Evolutionary conservation across 1,140 invertebrate species (phyloP), one percentile per base, ranked within the genome.

Genomic region (Brachionus asplanchnoidis): DNA sequence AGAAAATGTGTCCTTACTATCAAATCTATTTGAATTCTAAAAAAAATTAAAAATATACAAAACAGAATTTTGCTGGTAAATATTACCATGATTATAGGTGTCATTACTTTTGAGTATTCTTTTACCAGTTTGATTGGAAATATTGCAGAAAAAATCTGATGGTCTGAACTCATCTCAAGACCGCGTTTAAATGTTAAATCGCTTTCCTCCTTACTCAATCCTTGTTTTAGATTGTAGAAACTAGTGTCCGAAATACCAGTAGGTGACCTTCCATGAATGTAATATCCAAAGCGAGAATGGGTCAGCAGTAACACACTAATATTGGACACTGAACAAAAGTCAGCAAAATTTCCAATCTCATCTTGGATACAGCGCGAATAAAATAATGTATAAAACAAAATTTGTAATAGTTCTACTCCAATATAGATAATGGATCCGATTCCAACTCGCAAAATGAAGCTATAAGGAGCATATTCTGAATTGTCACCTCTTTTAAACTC

Each of bases 241-340:
- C 94, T 93, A 2, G 94, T 94, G 88, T 97, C 95, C 4, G 95
- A 93, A 87, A 93, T 93, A 40, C 95, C 95, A 90, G 96, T 94
- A 5, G 94, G 93, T 5, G 94, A 95, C 86, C 93, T 91, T 60
- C 95, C 95, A 89, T 96, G 95, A 87, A 96, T 94, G 87, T 96
- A 96, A 88, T 93, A 95, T 0, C 95, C 95, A 89, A 92, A 94
- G 86, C 93, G 91, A 44, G 92, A 88, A 84, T 92, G 91, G 46
- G 92, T 89, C 85, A 96, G 90, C 20, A 95, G 92, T 87, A 96
- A 94, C 4, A 95, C 91, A 86, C 94, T 95, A 56, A 96, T 93
- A 88, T 96, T 95, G 12, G 93, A 92, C 86, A 94, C 91, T 2
- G 94, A 94, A 87, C 94, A 95, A 1, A 95, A 88, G 88, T 95